Evolutionary conservation across 2,888 invertebrate species (phyloP).

Genomic region (Perithous albicinctus): DNA sequence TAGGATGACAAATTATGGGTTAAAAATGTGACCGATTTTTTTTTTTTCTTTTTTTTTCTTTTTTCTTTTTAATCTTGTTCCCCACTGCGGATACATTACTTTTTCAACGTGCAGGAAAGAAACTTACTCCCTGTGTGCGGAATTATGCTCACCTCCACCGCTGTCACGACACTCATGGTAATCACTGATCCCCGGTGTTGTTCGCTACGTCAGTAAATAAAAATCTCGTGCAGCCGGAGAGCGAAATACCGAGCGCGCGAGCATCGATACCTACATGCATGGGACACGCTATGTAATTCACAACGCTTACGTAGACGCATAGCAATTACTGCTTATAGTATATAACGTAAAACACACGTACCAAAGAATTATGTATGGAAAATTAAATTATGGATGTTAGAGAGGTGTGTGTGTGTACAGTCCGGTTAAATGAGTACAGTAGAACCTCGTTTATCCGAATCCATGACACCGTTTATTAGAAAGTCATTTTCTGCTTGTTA

Average conservation of each 20-base stretch:
- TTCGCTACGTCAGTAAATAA: constrained; percentile 42
- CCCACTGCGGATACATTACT: constrained; percentile 22
- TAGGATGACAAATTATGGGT: too few relatives aligned
- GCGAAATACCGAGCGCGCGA: constrained; percentile 31
- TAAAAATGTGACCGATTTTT: too few relatives aligned
- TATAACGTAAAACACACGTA: neutral
- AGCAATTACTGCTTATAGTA: neutral
- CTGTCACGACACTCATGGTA: constrained; percentile 38
- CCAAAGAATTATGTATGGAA: neutral
- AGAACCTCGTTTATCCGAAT: too few relatives aligned
- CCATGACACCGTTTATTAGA: too few relatives aligned
- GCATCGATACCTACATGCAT: constrained; percentile 23
- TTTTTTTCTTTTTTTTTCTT: neutral
- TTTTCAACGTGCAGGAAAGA: constrained; percentile 40
- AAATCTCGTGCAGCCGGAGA: constrained; percentile 6
- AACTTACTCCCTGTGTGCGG: neutral
- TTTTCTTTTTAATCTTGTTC: neutral
- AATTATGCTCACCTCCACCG: constrained; percentile 9
- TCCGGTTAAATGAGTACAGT: neutral
- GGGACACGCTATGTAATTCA: neutral
- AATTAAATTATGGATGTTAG: neutral
- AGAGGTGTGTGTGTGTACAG: neutral
- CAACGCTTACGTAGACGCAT: constrained; percentile 2
- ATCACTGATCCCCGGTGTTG: constrained; percentile 49
- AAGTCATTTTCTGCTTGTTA: too few relatives aligned